phyloP scores from a whole-genome alignment of 2,888 invertebrate genomes.

The Meiosimyza decipiens region DNA sequence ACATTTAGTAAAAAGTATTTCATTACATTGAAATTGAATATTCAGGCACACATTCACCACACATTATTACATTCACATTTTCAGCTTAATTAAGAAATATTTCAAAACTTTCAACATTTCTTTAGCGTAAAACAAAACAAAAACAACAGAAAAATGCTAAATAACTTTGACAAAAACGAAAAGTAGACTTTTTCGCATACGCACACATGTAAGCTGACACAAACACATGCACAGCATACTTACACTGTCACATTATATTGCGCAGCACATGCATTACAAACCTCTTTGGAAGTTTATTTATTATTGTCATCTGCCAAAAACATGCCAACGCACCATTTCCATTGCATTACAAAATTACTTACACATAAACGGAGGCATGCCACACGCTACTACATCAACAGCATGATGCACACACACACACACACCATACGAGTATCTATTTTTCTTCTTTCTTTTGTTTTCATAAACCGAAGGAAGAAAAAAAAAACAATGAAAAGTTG shows the following conservation, averaged over 20 bases:
- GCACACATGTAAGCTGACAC: too few relatives aligned
- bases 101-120: too few relatives aligned
- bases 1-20: too few relatives aligned
- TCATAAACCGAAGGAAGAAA: background rate
- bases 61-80: too few relatives aligned
- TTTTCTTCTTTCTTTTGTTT: background rate
- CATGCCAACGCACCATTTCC: background rate
- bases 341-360: background rate
- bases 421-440: background rate
- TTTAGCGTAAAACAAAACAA: too few relatives aligned
- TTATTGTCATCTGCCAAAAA: constrained; percentile 15
- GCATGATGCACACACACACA: background rate
- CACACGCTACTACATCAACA: background rate
- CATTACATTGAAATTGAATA: too few relatives aligned
- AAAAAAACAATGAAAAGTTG: constrained; percentile 8
- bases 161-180: background rate
- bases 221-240: too few relatives aligned
- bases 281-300: constrained; percentile 8
- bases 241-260: too few relatives aligned
- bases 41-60: too few relatives aligned
- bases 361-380: background rate
- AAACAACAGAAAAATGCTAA: background rate
- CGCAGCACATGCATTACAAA: background rate
- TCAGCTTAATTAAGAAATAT: too few relatives aligned
- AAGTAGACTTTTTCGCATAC: background rate